Evolutionary conservation across 2,888 invertebrate species (phyloP).

Genomic region (Liopterus haemorrhoidalis): DNA sequence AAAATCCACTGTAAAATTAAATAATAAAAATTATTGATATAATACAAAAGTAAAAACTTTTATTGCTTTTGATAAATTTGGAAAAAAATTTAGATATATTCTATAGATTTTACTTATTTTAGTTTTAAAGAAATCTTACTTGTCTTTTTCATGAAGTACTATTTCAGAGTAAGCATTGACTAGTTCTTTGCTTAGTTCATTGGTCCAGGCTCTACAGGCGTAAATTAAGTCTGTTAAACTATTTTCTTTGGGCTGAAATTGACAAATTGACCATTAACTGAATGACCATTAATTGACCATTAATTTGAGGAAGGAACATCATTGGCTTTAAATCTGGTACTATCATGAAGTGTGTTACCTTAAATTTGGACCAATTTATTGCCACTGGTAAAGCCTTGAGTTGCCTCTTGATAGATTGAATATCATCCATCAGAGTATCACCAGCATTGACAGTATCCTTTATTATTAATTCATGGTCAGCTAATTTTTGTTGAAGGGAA

Average conservation of each 20-base stretch:
- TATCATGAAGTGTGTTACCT: too few relatives aligned
- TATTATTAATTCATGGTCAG: conserved; percentile 32
- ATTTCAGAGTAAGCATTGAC: conserved; percentile 29
- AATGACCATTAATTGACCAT: too few relatives aligned
- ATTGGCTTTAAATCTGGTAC: too few relatives aligned
- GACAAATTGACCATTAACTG: conserved; percentile 8
- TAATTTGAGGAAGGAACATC: neutral
- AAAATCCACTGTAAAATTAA: conserved; percentile 27
- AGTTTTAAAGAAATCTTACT: too few relatives aligned
- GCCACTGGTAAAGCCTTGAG: conserved; percentile 27
- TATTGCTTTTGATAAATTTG: too few relatives aligned
- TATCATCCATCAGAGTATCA: conserved; percentile 37
- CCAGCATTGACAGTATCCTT: conserved; percentile 37
- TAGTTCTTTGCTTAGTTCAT: conserved; percentile 36
- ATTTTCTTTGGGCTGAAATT: conserved; percentile 33
- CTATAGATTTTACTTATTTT: too few relatives aligned
- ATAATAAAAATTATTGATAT: too few relatives aligned
- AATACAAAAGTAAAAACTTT: too few relatives aligned
- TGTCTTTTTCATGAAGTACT: conserved; percentile 34
- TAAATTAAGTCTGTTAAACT: conserved; percentile 36
- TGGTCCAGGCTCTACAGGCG: conserved; percentile 35
- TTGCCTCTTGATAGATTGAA: conserved; percentile 35
- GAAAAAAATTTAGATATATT: neutral
- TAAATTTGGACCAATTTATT: conserved; percentile 35
- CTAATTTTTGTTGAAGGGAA: conserved; percentile 33